Conservation (phyloP, 2,113 vertebrate genomes). For the Rhinichthys klamathensis region DNA sequence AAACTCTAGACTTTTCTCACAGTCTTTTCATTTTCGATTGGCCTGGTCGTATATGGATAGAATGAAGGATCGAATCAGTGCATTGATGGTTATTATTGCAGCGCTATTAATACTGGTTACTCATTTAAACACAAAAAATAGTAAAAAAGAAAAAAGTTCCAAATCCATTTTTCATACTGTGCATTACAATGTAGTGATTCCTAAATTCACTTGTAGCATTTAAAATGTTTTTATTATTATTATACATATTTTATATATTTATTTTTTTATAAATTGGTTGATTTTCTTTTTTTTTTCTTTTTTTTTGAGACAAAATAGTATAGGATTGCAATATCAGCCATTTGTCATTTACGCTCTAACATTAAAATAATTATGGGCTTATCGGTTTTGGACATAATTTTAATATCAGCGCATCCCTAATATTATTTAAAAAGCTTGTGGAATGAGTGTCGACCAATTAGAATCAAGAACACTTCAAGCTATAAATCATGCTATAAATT, state of each 20-base stretch:
- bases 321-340: background rate
- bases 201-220: background rate
- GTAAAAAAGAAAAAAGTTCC: too few species aligned
- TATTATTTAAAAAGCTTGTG: background rate
- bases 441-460: background rate
- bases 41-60: background rate
- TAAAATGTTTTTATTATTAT: background rate
- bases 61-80: background rate
- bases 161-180: too few species aligned
- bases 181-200: too few species aligned
- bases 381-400: background rate
- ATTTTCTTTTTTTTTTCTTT: too few species aligned
- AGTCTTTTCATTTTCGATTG: background rate
- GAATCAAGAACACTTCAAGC: background rate
- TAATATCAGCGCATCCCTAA: background rate
- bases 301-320: background rate
- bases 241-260: too few species aligned
- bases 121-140: too few species aligned
- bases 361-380: background rate
- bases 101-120: background rate
- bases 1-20: conserved; percentile 14
- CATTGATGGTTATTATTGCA: background rate
- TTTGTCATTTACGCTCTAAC: background rate
- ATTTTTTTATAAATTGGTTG: background rate
- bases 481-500: background rate